Evolutionary conservation across 2,113 vertebrate genomes (phyloP), one percentile per base, ranked within the genome.

Genomic region (Peucedramus taeniatus): DNA sequence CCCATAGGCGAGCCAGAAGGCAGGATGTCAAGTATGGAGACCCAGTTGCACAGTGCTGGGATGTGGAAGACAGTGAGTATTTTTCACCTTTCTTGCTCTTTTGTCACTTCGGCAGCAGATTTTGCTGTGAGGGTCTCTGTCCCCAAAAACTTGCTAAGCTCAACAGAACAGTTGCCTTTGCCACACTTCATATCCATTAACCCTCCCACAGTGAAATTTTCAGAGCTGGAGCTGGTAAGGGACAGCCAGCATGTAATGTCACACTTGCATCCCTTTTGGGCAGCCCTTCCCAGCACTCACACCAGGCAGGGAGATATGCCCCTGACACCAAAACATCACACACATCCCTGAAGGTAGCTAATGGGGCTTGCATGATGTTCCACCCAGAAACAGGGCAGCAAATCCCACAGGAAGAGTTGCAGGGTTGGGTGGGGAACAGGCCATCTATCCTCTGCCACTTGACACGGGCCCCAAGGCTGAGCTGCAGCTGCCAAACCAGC

Each of bases 21-120:
- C 99, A 99, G 90, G 99, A 99, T 89, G 98, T 99, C 64, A 99
- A 99, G 94, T 98, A 99, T 10, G 99, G 99, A 57, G 99, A 99
- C 95, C 99, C 99, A 1, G 97, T 99, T 59, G 99, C 98, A 75
- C 99, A 99, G 61, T 99, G 99, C 93, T 99, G 99, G 99, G 99
- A 99, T 93, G 94, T 98, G 63, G 99, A 99, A 84, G 99, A 99
- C 70, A 98, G 99, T 99, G 98, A 97, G 99, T 98, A 87, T 80
- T 96, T 94, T 93, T 40, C 26, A 83, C 51, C 49, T 95, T 91
- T 89, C 45, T 87, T 65, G 11, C 10, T 78, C 45, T 84, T 82
- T 51, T n/a, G 66, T 81, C 3, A 1, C 15, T 64, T 65, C 44
- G 28, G 24, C 30, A 65, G 8, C 27, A 71, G 47, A 54, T 53